Conservation (phyloP, 2,797 vertebrate species). For the Myiotriccus ornatus region DNA sequence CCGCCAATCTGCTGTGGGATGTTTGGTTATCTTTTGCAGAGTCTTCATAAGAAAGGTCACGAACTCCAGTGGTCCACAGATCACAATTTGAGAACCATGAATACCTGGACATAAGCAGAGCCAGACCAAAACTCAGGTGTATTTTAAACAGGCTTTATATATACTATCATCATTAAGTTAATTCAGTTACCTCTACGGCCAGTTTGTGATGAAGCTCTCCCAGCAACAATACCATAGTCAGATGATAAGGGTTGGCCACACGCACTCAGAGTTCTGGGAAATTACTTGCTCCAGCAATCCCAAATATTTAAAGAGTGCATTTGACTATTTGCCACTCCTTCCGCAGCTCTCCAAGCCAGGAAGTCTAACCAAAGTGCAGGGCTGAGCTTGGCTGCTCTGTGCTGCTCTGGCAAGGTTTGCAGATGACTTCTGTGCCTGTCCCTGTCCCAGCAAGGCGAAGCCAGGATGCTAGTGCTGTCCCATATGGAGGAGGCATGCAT, state of each 20-base stretch:
- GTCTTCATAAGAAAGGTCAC: not conserved
- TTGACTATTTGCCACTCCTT: not conserved
- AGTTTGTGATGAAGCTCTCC: rapidly evolving
- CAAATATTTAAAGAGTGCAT: not conserved
- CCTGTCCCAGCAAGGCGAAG: rapidly evolving
- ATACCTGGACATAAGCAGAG: not conserved
- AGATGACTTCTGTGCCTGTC: not conserved
- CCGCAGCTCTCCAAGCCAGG: not conserved
- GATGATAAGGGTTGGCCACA: not conserved
- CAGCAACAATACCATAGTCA: rapidly evolving
- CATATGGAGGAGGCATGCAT: rapidly evolving
- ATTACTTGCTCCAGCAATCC: not conserved
- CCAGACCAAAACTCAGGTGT: not conserved
- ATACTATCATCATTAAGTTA: not conserved
- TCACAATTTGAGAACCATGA: not conserved
- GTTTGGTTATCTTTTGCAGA: not conserved
- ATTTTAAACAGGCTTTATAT: not conserved
- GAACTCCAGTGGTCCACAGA: not conserved
- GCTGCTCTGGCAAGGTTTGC: not conserved
- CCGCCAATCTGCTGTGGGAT: too few species aligned
- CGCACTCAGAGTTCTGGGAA: not conserved
- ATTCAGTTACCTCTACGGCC: not conserved
- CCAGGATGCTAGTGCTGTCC: rapidly evolving
- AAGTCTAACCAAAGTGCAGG: not conserved
- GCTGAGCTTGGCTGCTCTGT: not conserved